Base-by-base conservation (phyloP, 1,140 invertebrate species). In the Bombyx mandarina region DNA sequence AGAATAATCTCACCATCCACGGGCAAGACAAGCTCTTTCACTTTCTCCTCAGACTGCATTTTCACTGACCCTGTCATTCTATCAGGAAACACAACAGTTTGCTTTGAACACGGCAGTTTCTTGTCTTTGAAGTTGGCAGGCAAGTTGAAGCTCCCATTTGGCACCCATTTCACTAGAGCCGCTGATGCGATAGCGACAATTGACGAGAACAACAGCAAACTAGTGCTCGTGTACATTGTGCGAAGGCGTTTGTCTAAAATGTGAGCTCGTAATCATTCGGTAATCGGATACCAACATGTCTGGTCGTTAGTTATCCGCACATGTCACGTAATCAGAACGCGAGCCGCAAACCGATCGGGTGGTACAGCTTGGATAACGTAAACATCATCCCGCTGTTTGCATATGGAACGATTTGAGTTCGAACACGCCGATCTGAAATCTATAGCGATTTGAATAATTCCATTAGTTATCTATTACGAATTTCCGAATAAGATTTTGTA, bases 251-350 rank as follows among this genome's bases (percentile, higher is more conserved):
- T 62, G 62, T 53, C 62, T 63, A 62, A 63, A 62, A 63, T 54
- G 63, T 57, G 61, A 68, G 57, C 64, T 35, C 4, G 4, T 35
- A 1, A 35, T 35, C 26, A 35, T 35, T 1, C 0, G 26, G 78
- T 74, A 82, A 82, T 73, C 65, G 61, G 72, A 80, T 76, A 75
- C 66, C 67, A 65, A 71, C 74, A 79, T 76, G 73, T 77, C 71
- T 79, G 72, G 60, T 68, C 63, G 66, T 75, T 76, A 73, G 75
- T 79, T 72, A 67, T 63, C 58, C 57, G 60, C 56, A 62, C 60
- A 67, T 69, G 65, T 69, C 65, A 57, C 55, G 52, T 53, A 56
- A 58, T 56, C 57, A 46, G 45, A 58, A 57, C 35, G 54, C 51
- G 61, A 12, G 7, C 18, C 52, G 51, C 46, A 50, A 51, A 54